Evolutionary conservation across 2,113 vertebrate species (phyloP), one percentile per base, ranked within the genome.

Genomic region (Pheucticus melanocephalus): DNA sequence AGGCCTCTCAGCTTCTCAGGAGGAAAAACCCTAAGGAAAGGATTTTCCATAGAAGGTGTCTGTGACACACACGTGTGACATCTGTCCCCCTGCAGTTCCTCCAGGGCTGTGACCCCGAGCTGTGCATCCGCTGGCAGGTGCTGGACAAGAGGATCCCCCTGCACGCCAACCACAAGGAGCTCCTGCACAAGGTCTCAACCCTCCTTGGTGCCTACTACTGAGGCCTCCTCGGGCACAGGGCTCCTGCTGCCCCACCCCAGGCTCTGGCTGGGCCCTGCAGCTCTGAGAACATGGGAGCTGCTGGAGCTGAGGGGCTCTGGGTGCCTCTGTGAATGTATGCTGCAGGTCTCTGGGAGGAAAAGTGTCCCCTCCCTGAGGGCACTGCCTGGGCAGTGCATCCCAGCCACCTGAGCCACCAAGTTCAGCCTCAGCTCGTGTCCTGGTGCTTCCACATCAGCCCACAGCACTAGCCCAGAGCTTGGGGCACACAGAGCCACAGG

Each of bases 81-180:
- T 50, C 37, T 33, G 82, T 93, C 40, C 54, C 40, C 51, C 94
- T 63, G 20, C 93, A 98, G 98, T 97, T 97, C 94, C 97, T 98
- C 20, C 87, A 95, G 8, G 68, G 95, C 66, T 42, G 82, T 0
- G 90, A 96, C 17, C 91, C 94, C 0, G 93, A 96, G 35, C 79
- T 97, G 68, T 88, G 60, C 84, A 91, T 99, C 80, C 97, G 96
- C 70, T 99, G 99, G 99, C 97, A 97, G 88, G 98, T 98, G 95
- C 95, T 99, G 86, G 99, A 98, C 96, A 92, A 96, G 90, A 98
- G 97, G 72, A 97, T 98, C 17, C 95, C 96, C 0, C 96, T 99
- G 11, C 92, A 97, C 1, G 22, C 98, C 15, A 97, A 98, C 96
- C 99, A 99, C 96, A 99, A 97, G 97, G 87, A 98, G 12, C 96